Conservation (phyloP, 1,140 invertebrate genomes). For the Nylanderia fulva region DNA sequence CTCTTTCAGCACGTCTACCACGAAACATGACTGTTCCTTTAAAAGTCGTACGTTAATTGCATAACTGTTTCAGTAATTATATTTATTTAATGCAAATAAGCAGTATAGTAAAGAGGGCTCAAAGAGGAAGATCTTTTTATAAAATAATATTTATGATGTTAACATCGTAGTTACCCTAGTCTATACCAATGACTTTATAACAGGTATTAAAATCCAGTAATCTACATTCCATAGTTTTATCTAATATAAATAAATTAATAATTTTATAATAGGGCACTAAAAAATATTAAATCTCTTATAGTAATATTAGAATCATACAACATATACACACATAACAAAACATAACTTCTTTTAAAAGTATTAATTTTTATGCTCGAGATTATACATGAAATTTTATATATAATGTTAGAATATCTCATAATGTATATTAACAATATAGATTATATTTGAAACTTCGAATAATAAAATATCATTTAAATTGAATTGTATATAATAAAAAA, state of each 20-base stretch:
- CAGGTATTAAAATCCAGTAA: slow-evolving; percentile 37
- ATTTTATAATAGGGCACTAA: slow-evolving; percentile 26
- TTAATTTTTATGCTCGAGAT: slow-evolving; percentile 17
- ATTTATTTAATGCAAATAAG: slow-evolving; percentile 4
- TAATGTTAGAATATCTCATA: too few relatives aligned
- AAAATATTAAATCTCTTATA: slow-evolving; percentile 33
- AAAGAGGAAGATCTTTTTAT: slow-evolving; percentile 13
- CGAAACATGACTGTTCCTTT: slow-evolving; percentile 92
- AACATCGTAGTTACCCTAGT: slow-evolving; percentile 67
- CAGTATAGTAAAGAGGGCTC: neutral
- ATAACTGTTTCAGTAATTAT: slow-evolving; percentile 9
- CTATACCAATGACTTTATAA: slow-evolving; percentile 72
- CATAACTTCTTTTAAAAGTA: slow-evolving; percentile 24
- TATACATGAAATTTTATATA: too few relatives aligned
- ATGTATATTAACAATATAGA: too few relatives aligned
- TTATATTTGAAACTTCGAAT: slow-evolving; percentile 38
- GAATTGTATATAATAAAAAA: slow-evolving; percentile 49
- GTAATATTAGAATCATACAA: neutral
- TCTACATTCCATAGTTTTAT: slow-evolving; percentile 19
- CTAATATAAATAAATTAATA: slow-evolving; percentile 53
- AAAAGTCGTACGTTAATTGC: slow-evolving; percentile 91
- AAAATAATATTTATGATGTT: slow-evolving; percentile 52
- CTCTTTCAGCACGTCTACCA: slow-evolving; percentile 89
- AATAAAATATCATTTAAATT: slow-evolving; percentile 23
- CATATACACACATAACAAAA: too few relatives aligned